These are phyloP conservation scores for Neotoma lepida DNA, from an alignment of 2,113 vertebrate genomes.

Conservation along the genomic window DNA sequence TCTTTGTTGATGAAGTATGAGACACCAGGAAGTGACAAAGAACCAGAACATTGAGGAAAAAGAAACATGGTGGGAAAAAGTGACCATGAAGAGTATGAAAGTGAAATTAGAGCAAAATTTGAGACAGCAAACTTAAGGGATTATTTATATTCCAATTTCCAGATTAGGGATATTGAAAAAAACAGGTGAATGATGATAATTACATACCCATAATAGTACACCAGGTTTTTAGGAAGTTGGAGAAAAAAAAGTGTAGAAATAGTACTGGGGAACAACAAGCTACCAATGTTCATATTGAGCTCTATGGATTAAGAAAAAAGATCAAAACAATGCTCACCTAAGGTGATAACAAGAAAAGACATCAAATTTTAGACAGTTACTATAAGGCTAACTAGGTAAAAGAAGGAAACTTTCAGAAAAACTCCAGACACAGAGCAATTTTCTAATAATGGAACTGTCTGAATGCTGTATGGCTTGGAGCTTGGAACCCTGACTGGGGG, in stretches of 20 bases:
- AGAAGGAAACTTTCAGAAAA: slow-evolving; percentile 44
- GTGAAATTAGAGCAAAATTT: not conserved
- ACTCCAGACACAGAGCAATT: not conserved
- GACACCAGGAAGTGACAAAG: not conserved
- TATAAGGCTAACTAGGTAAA: not conserved
- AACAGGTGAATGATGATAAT: not conserved
- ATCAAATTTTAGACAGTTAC: not conserved
- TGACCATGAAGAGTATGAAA: not conserved
- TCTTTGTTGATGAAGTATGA: slow-evolving; percentile 22
- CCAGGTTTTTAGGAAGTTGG: not conserved
- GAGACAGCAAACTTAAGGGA: not conserved
- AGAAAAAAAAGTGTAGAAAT: not conserved
- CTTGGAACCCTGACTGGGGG: not conserved
- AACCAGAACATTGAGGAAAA: slow-evolving; percentile 6
- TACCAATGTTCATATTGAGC: not conserved
- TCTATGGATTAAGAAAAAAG: not conserved
- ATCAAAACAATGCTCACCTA: not conserved
- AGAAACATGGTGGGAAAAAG: slow-evolving; percentile 6
- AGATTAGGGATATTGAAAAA: not conserved
- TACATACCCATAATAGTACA: not conserved
- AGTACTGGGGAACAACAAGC: not conserved
- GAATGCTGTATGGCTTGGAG: not conserved
- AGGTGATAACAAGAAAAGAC: not conserved
- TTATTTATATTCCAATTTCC: not conserved
- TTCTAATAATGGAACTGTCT: not conserved